Percentiles rank a stretch among this genome's conserved stretches.
These are phyloP conservation scores for Drosophila putrida DNA, from an alignment of 2,888 invertebrate genomes.

Conservation along the genomic window DNA sequence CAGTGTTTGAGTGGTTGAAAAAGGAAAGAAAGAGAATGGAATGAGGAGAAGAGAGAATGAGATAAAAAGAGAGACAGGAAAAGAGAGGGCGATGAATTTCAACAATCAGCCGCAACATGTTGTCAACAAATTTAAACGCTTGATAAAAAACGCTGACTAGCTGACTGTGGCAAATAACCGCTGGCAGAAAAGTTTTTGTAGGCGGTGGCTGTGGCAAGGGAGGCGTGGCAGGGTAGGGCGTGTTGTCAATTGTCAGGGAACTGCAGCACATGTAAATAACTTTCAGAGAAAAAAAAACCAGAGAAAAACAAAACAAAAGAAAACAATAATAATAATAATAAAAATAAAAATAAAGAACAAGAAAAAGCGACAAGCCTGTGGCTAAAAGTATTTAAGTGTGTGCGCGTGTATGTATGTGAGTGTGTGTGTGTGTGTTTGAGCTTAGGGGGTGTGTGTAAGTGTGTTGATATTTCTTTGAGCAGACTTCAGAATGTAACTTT, in stretches of 20 bases:
- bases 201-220: not conserved
- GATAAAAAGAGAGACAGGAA: not conserved
- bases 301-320: constrained; percentile 25
- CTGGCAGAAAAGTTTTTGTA: constrained; percentile 43
- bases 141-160: constrained; percentile 62
- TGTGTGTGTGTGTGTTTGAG: constrained; percentile 10
- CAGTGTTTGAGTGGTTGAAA: constrained; percentile 1
- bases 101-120: constrained; percentile 72
- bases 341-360: constrained; percentile 41
- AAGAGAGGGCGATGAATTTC: constrained; percentile 21
- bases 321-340: constrained; percentile 35
- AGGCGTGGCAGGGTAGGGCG: constrained; percentile 9
- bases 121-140: constrained; percentile 74
- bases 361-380: constrained; percentile 39
- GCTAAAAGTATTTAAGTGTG: constrained; percentile 38
- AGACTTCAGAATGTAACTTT: constrained; percentile 46
- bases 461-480: constrained; percentile 34
- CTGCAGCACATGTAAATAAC: constrained; percentile 71
- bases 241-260: constrained; percentile 58
- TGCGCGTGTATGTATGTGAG: constrained; percentile 4
- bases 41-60: not conserved
- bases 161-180: constrained; percentile 64
- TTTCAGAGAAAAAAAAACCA: constrained; percentile 23
- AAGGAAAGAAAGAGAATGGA: not conserved
- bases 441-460: not conserved